Evolutionary conservation across 1,140 invertebrate species (phyloP), one percentile per base, ranked within the genome.

Genomic region (Centruroides sculpturatus): DNA sequence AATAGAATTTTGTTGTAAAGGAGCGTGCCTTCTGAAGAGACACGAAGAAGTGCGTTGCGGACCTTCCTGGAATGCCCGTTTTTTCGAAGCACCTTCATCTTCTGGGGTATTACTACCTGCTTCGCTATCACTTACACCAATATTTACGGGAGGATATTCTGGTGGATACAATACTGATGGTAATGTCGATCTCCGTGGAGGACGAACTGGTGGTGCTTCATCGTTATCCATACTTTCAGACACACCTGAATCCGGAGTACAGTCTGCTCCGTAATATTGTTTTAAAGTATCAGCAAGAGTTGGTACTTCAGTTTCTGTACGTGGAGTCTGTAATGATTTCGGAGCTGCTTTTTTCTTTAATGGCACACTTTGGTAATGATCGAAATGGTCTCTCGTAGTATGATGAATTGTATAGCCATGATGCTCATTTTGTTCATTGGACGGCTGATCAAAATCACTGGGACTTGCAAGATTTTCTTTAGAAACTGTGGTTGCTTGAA

Each of bases 171-270:
- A 35, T 59, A 56, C 10, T 62, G 36, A 47, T 5, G 57, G 57
- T 35, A 59, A 41, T n/a, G 64, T 63, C 8, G 57, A 49, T 5
- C 61, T 53, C 4, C 60, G 57, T 35, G 41, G 51, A 8, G 55
- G 49, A 6, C 57, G 53, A 10, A 48, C 51, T 3, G 56, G 59
- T 6, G 56, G 54, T 35, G 11, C 11, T 12, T 58, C 63, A 5
- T 61, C 60, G 35, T 62, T 64, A 41, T 72, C 64, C 56, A 68
- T 68, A 49, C 67, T 64, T 49, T 66, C 71, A 23, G 72, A 75
- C 9, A 75, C 71, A 5, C 73, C 74, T 5, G 73, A 74, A 66
- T 75, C 73, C 7, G 74, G 74, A 4, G 73, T 75, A 50, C 73
- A 69, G 63, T 72, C 71, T 55, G 62, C 57, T 48, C 61, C 59